phyloP scores from a whole-genome alignment of 2,888 invertebrate species.

The Leptura quadrifasciata region DNA sequence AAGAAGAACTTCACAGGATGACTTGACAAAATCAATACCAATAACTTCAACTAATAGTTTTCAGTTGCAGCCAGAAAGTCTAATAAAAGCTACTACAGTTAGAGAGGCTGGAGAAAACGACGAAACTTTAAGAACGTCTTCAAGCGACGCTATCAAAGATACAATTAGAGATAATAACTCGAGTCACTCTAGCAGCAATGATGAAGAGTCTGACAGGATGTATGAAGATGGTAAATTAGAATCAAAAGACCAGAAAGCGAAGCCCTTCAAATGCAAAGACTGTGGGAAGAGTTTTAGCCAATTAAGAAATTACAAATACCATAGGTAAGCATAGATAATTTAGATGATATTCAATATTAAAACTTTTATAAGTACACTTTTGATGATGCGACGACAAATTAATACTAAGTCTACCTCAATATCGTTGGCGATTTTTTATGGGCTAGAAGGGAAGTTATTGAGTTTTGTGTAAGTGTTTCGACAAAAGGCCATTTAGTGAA shows the following conservation, averaged over 20 bases:
- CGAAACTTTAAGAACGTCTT: neutral
- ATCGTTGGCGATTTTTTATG: no score
- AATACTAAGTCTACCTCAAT: no score
- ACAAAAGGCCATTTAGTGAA: no score
- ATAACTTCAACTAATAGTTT: neutral
- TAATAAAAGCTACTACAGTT: constrained; percentile 20
- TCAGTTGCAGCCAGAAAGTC: constrained; percentile 23
- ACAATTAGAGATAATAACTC: constrained; percentile 36
- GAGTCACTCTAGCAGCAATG: constrained; percentile 44
- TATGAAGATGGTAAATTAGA: constrained; percentile 49
- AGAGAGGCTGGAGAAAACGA: neutral
- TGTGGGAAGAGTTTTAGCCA: constrained; percentile 90
- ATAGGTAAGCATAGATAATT: constrained; percentile 72
- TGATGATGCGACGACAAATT: neutral
- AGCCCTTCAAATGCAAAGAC: constrained; percentile 83
- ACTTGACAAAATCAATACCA: neutral
- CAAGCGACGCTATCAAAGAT: constrained; percentile 33
- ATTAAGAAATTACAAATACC: constrained; percentile 89
- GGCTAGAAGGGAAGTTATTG: no score
- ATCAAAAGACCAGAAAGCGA: constrained; percentile 65
- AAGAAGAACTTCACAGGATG: neutral
- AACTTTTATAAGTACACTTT: neutral
- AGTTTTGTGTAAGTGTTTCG: no score
- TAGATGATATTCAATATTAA: no score
- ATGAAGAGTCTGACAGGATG: constrained; percentile 18